Conservation (phyloP, 2,888 invertebrate genomes). For the Apodemia zela region DNA sequence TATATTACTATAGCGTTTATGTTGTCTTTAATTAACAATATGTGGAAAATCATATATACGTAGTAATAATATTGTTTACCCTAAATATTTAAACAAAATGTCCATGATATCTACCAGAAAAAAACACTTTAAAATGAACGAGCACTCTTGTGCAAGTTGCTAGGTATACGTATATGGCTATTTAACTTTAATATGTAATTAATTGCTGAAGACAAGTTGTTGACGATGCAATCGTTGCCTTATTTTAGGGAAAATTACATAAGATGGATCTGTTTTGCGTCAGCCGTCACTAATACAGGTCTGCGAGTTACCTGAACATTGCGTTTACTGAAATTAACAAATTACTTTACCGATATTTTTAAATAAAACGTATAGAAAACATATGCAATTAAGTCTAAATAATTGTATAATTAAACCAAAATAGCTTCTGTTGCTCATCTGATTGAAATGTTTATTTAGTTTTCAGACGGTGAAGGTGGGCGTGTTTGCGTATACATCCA, state of each 20-base stretch:
- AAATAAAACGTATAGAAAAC: constrained; percentile 32
- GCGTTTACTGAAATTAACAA: constrained; percentile 37
- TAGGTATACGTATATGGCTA: neutral
- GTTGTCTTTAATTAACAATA: too few species aligned
- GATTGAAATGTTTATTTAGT: constrained; percentile 27
- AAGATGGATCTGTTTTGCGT: constrained; percentile 34
- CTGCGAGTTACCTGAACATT: constrained; percentile 40
- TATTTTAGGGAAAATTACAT: constrained; percentile 27
- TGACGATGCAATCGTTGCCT: constrained; percentile 9
- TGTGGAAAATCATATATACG: too few species aligned
- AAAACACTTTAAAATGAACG: neutral
- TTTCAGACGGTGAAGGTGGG: constrained; percentile 20
- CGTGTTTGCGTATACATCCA: constrained; percentile 26
- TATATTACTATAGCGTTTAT: too few species aligned
- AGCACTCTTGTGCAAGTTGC: constrained; percentile 1
- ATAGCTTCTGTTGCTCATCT: constrained; percentile 30
- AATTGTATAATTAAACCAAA: constrained; percentile 28
- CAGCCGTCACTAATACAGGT: constrained; percentile 30
- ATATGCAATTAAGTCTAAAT: constrained; percentile 35
- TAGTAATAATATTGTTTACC: too few species aligned
- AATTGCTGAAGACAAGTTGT: constrained; percentile 3
- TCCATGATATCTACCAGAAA: neutral
- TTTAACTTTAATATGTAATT: constrained; percentile 5
- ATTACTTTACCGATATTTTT: constrained; percentile 27
- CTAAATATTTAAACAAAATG: neutral